These are phyloP conservation scores for Enoplosus armatus DNA, from an alignment of 2,797 vertebrate species.

Conservation along the genomic window DNA sequence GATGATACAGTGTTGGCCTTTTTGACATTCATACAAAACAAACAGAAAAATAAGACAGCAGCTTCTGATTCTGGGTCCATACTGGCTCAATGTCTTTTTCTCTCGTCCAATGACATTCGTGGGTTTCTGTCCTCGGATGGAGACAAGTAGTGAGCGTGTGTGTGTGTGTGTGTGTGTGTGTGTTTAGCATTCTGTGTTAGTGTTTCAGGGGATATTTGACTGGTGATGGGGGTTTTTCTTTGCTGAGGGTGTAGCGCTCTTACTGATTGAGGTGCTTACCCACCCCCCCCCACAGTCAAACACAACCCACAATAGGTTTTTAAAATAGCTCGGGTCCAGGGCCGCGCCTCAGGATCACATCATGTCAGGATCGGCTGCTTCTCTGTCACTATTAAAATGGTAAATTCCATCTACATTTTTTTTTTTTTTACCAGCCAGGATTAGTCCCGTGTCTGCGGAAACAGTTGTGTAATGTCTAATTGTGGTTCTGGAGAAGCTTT, in stretches of 20 bases:
- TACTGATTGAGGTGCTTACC: neutral
- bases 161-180: neutral
- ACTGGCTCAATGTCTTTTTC: slow-evolving; percentile 3
- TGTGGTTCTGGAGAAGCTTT: neutral
- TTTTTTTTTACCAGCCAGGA: neutral
- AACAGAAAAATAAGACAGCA: slow-evolving; percentile 76
- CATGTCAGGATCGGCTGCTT: slow-evolving; percentile 5
- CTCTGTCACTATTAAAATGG: neutral
- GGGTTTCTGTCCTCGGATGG: neutral
- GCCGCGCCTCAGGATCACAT: neutral
- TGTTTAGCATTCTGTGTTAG: neutral
- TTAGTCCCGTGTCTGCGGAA: neutral
- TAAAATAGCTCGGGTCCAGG: slow-evolving; percentile 20
- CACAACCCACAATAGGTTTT: neutral
- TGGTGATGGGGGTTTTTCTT: neutral
- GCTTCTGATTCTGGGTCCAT: slow-evolving; percentile 50
- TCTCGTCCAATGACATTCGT: neutral
- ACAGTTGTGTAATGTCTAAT: neutral
- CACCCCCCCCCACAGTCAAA: neutral
- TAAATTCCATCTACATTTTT: neutral
- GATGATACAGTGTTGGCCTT: slow-evolving; percentile 80
- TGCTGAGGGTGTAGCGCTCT: neutral
- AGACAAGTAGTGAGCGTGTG: neutral
- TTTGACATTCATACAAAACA: slow-evolving; percentile 76
- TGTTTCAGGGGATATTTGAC: neutral